Base-by-base conservation (phyloP, 2,113 vertebrate species). In the Castor canadensis region DNA sequence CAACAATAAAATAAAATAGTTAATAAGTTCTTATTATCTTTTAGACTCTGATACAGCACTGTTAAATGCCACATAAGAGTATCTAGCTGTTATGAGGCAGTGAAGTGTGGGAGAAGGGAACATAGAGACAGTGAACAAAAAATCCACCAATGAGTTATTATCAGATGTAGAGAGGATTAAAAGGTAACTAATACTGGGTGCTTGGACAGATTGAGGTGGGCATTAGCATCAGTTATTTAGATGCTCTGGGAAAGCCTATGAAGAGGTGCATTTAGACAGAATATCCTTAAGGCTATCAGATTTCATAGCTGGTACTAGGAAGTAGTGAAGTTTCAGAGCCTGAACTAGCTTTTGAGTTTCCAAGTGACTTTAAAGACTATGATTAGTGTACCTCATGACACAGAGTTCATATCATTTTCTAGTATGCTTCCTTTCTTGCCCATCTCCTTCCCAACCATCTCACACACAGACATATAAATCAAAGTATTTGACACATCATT, bases 381-480 rank as follows among this genome's bases (percentile, higher is more conserved):
- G 32, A 54, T 8, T 26, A 30, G 24, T 40, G 4, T 0, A n/a
- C 43, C 17, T 79, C 9, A 43, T 6, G n/a, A 60, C 3, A 43
- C 24, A 72, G 12, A 32, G 26, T 47, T 1, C 26, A 45, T 2
- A 24, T 24, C 1, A 5, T n/a, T 47, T 35, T 40, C 0, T 7
- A 3, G 4, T 32, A 0, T 4, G 2, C 24, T 91, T 91, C 19
- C 45, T 69, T 84, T 60, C 16, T 60, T 43, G 0, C 49, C 66
- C 87, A 10, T 35, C 19, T 35, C 56, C 30, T 82, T 47, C 54
- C 4, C 30, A 75, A 9, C 5, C 30, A 60, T 19, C 35, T 15
- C 6, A 16, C 11, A 28, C 17, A 45, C 7, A 73, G 24, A 56
- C 5, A 35, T 43, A 80, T 15, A 69, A 1, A 47, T 3, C 1